Conservation (phyloP, 2,113 vertebrate species). For the Cryptomyrus ogoouensis region DNA sequence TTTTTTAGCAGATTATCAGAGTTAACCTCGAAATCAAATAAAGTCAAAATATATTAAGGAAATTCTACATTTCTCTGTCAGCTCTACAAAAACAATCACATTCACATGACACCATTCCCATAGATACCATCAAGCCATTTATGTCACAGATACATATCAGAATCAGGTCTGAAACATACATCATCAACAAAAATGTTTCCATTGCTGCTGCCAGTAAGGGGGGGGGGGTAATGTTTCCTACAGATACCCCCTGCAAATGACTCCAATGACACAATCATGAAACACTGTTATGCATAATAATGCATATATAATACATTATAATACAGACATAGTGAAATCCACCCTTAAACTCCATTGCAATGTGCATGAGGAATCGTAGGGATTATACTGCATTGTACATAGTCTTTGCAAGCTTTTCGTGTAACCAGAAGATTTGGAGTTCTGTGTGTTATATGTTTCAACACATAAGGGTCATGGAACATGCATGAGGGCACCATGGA, state of each 20-base stretch:
- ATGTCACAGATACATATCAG: background rate
- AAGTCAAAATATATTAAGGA: background rate
- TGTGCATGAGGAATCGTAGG: background rate
- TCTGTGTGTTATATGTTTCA: background rate
- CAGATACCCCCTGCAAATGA: background rate
- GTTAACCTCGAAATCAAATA: background rate
- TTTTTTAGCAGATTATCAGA: background rate
- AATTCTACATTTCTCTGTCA: background rate
- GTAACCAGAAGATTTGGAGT: background rate
- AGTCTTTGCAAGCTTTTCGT: background rate
- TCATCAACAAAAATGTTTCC: background rate
- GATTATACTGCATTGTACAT: background rate
- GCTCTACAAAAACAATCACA: background rate
- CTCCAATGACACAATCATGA: background rate
- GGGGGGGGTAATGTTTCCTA: background rate
- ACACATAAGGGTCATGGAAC: background rate
- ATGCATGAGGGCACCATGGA: background rate
- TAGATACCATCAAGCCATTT: background rate
- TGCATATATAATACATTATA: background rate
- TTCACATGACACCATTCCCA: slow-evolving; percentile 5
- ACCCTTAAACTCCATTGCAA: background rate
- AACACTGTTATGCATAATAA: background rate
- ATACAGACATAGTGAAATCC: background rate
- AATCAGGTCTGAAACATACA: background rate
- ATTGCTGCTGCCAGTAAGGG: background rate